These are phyloP conservation scores for Lipophrys pholis DNA, from an alignment of 2,113 vertebrate species.

Conservation along the genomic window DNA sequence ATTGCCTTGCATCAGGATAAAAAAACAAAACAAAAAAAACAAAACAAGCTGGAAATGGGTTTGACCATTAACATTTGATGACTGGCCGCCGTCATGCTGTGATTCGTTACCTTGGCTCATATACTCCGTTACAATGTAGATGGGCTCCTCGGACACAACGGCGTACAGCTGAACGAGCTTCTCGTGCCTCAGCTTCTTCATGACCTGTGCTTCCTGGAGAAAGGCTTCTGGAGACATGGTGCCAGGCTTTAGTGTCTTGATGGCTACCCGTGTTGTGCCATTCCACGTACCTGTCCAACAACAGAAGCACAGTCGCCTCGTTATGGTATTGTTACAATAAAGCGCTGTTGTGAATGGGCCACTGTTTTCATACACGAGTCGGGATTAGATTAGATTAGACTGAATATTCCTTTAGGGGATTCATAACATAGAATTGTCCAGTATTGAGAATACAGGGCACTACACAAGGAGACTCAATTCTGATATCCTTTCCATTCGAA, in stretches of 20 bases:
- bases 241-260: conserved; percentile 95
- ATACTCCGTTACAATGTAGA: conserved; percentile 97
- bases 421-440: too few species aligned
- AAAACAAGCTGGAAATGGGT: too few species aligned
- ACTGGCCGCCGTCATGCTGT: too few species aligned
- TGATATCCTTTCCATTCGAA: too few species aligned
- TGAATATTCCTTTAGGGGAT: too few species aligned
- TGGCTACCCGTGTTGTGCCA: conserved; percentile 93
- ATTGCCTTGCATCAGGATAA: too few species aligned
- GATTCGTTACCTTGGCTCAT: conserved; percentile 92
- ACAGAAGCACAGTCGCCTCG: background rate
- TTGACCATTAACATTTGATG: too few species aligned
- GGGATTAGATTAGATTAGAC: too few species aligned
- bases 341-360: background rate
- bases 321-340: background rate
- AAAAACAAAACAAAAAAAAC: too few species aligned
- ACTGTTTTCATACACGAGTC: too few species aligned
- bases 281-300: conserved; percentile 91
- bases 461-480: too few species aligned
- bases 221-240: conserved; percentile 98
- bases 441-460: too few species aligned
- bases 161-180: conserved; percentile 96
- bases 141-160: conserved; percentile 95
- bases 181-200: conserved; percentile 97
- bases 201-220: conserved; percentile 97